Percentiles rank a stretch among this genome's conserved stretches.
phyloP scores from a whole-genome alignment of 2,797 vertebrate species.

The Neosilurus hyrtlii region DNA sequence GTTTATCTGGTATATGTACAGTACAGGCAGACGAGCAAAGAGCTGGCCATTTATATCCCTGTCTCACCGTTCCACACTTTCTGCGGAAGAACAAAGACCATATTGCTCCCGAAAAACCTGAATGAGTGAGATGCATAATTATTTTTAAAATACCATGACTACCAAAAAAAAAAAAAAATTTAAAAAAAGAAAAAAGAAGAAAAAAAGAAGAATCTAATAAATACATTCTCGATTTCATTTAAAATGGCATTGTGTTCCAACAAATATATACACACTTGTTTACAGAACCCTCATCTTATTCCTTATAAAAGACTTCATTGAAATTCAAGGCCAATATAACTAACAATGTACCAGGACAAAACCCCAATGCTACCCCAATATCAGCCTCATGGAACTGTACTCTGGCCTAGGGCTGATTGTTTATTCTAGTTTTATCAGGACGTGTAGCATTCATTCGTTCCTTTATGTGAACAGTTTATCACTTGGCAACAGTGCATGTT shows the following conservation, averaged over 20 bases:
- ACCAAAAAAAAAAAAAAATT: constrained; percentile 55
- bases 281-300: constrained; percentile 22
- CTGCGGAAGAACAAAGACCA: constrained; percentile 35
- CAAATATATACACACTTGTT: constrained; percentile 67
- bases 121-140: constrained; percentile 43
- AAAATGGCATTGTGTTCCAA: constrained; percentile 58
- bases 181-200: constrained; percentile 55
- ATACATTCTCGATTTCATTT: constrained; percentile 77
- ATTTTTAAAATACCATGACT: constrained; percentile 40
- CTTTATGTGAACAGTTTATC: constrained; percentile 25
- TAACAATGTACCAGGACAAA: constrained; percentile 52
- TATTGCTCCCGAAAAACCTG: constrained; percentile 56
- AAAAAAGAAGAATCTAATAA: constrained; percentile 71
- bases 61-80: constrained; percentile 19
- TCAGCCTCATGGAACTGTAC: constrained; percentile 44
- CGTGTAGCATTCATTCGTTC: background rate
- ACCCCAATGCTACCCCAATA: background rate
- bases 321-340: constrained; percentile 27
- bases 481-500: constrained; percentile 42
- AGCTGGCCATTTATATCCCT: constrained; percentile 13
- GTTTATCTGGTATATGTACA: constrained; percentile 23
- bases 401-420: constrained; percentile 33
- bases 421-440: constrained; percentile 13
- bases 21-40: constrained; percentile 21
- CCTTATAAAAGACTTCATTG: constrained; percentile 24